These are phyloP conservation scores for Vipera latastei DNA, from an alignment of 2,797 vertebrate genomes.

Conservation along the genomic window DNA sequence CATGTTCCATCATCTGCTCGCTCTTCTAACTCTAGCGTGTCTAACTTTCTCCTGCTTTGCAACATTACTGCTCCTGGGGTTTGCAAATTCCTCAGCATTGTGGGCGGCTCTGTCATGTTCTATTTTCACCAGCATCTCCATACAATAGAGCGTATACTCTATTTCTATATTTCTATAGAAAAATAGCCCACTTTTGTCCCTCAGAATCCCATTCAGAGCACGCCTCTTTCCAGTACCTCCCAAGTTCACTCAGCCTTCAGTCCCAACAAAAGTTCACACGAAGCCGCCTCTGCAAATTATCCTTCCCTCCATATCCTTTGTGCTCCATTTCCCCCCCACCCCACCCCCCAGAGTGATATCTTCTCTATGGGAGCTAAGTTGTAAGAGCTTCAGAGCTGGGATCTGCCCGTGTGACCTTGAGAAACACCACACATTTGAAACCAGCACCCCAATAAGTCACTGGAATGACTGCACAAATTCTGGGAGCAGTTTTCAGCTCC, in stretches of 20 bases:
- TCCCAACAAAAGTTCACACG: not conserved
- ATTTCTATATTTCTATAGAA: not conserved
- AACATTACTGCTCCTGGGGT: too few relatives aligned
- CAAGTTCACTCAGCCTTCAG: not conserved
- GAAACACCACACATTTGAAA: not conserved
- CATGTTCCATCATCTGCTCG: not conserved
- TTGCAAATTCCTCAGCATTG: not conserved
- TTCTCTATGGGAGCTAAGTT: not conserved
- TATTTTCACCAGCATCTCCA: not conserved
- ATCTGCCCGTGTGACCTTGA: accelerated
- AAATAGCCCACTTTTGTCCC: not conserved
- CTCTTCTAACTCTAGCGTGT: not conserved
- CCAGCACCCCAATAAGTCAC: too few relatives aligned
- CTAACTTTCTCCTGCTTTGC: not conserved
- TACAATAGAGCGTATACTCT: not conserved
- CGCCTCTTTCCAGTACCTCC: not conserved
- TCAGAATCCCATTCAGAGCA: too few relatives aligned
- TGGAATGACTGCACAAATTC: not conserved
- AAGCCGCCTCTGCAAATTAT: not conserved
- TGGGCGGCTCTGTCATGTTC: not conserved
- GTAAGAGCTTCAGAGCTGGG: not conserved
- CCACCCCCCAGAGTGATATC: not conserved
- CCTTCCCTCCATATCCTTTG: too few relatives aligned
- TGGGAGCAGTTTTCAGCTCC: not conserved
- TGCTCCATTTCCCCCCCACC: too few relatives aligned